phyloP scores from a whole-genome alignment of 2,797 vertebrate genomes.

The Esox lucius region DNA sequence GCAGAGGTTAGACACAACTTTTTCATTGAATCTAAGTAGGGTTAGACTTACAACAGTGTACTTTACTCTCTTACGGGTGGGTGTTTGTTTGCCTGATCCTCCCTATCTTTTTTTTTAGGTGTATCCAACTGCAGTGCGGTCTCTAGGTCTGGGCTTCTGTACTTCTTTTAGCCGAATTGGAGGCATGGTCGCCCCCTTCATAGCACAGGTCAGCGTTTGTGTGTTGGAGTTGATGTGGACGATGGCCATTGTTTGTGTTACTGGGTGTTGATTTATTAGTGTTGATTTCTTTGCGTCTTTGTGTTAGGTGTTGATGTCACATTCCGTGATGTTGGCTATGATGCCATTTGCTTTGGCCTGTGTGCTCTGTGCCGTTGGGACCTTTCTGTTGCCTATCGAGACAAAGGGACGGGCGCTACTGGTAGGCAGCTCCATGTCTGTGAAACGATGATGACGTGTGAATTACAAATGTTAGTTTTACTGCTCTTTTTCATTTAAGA shows the following conservation, averaged over 20 bases:
- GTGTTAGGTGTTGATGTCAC: slow-evolving; percentile 84
- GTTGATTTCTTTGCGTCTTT: slow-evolving; percentile 6
- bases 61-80: not conserved
- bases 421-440: slow-evolving; percentile 65
- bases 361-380: slow-evolving; percentile 77
- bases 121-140: slow-evolving; percentile 86
- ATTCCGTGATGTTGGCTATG: slow-evolving; percentile 81
- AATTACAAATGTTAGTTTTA: not conserved
- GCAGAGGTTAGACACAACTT: slow-evolving; percentile 77
- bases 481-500: not conserved
- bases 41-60: not conserved
- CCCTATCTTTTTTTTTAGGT: slow-evolving; percentile 72
- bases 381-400: slow-evolving; percentile 85
- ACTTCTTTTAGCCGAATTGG: slow-evolving; percentile 91
- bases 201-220: slow-evolving; percentile 78
- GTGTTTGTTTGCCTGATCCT: not conserved
- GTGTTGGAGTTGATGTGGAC: not conserved
- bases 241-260: not conserved
- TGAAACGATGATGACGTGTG: not conserved
- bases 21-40: not conserved
- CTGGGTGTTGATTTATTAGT: not conserved
- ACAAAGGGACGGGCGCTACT: slow-evolving; percentile 87
- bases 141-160: slow-evolving; percentile 90
- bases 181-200: slow-evolving; percentile 93
- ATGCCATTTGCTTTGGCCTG: slow-evolving; percentile 82